phyloP scores from a whole-genome alignment of 2,888 invertebrate species.

The Apodemia zela region DNA sequence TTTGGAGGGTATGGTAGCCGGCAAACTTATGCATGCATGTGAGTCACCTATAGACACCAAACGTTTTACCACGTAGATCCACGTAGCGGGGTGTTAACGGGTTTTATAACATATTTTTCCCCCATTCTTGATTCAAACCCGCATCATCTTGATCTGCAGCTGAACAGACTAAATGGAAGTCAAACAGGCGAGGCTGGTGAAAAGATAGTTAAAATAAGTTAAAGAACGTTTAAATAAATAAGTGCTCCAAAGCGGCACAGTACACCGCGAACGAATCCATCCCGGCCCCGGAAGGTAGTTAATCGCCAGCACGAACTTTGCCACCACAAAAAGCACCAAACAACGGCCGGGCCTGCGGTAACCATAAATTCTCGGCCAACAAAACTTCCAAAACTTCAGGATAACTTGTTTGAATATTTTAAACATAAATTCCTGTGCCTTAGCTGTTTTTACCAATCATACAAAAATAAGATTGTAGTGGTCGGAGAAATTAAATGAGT shows the following conservation, averaged over 20 bases:
- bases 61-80: no score
- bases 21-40: no score
- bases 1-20: no score
- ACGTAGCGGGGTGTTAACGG: no score
- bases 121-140: no score
- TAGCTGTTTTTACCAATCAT: neutral
- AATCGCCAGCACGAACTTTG: neutral
- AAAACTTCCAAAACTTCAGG: constrained; percentile 6
- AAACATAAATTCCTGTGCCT: neutral
- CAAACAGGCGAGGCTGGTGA: no score
- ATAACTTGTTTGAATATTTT: constrained; percentile 8
- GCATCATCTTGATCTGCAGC: no score
- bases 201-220: neutral
- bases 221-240: neutral
- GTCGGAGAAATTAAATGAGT: neutral
- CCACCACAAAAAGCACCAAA: neutral
- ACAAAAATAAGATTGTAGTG: neutral
- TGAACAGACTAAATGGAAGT: no score
- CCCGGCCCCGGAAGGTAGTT: neutral
- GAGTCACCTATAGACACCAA: no score
- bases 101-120: no score
- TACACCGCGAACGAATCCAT: neutral
- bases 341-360: neutral
- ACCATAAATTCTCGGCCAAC: neutral
- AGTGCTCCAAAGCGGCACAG: neutral